Evolutionary conservation across 2,888 invertebrate genomes (phyloP), one percentile per base, ranked within the genome.

Genomic region (Oscheius onirici): DNA sequence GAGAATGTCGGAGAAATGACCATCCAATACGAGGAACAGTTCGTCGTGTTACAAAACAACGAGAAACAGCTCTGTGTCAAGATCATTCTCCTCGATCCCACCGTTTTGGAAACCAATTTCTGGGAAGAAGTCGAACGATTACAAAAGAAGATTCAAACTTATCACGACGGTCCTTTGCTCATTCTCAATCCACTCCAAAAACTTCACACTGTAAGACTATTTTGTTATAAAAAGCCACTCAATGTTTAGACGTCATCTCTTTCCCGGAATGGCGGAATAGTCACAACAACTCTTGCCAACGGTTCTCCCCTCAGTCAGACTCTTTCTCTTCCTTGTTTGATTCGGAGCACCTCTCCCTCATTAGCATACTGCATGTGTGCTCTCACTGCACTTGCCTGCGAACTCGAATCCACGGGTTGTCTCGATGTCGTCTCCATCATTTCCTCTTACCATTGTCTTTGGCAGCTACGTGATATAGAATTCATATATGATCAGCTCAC

Each of bases 381-480:
- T 3, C 77, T 87, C 3, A 85, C 86, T n/a, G 77, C 82, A 26
- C 73, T 83, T 15, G 86, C 85, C n/a, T 86, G 86, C 44, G 86
- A 86, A 76, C 60, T 86, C 52, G 86, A 86, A 65, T 77, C 81
- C 13, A 83, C 74, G 58, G 76, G 78, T 49, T 80, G 80, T 72
- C 69, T 80, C 13, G 80, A 80, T 65, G 74, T 77, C 3, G 78
- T 80, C 41, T 73, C 76, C 41, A 73, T 77, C 2, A 54, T 80
- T 8, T 74, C 80, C 6, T 69, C 72, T 22, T 80, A 80, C 52
- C 54, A 69, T n/a, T 61, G 75, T 28, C 60, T 72, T 34, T 80
- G 78, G 67, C 26, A 54, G 3, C 71, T 60, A 2, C 93, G 93
- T 87, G 94, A 95, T 11, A 94, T 97, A 78, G 97, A 97, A 88